Percentiles rank a stretch among this genome's conserved stretches.
Conservation (phyloP, 2,113 vertebrate genomes). For the Leptodactylus fuscus region DNA sequence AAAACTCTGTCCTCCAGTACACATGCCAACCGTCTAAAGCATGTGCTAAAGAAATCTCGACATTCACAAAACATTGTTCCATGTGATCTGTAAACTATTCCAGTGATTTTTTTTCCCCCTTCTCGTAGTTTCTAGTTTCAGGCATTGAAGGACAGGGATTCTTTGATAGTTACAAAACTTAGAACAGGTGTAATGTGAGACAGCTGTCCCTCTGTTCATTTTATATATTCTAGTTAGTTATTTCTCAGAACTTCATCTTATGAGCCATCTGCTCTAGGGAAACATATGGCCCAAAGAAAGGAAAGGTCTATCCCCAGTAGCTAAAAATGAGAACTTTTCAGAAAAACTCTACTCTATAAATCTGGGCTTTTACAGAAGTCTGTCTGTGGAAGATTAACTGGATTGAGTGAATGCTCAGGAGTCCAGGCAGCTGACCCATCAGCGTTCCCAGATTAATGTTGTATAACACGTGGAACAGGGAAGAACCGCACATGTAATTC, state of each 20-base stretch:
- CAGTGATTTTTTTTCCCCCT: slow-evolving; percentile 35
- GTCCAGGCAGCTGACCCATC: slow-evolving; percentile 30
- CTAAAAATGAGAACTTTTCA: slow-evolving; percentile 59
- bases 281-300: slow-evolving; percentile 66
- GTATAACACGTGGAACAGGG: neutral
- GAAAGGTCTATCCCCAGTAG: slow-evolving; percentile 51
- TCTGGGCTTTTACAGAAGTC: slow-evolving; percentile 2
- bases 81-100: slow-evolving; percentile 44
- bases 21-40: neutral
- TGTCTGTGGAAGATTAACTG: slow-evolving; percentile 22
- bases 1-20: slow-evolving; percentile 19
- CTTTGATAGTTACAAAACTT: slow-evolving; percentile 71
- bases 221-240: slow-evolving; percentile 68
- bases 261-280: slow-evolving; percentile 69
- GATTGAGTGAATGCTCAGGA: slow-evolving; percentile 33
- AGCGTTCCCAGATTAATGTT: slow-evolving; percentile 13
- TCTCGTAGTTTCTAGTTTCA: slow-evolving; percentile 48
- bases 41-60: slow-evolving; percentile 49
- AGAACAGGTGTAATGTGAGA: slow-evolving; percentile 71
- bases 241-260: slow-evolving; percentile 73
- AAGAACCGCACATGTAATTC: neutral
- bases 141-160: slow-evolving; percentile 66
- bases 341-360: slow-evolving; percentile 25
- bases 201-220: slow-evolving; percentile 68
- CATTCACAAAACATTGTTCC: slow-evolving; percentile 25